Base-by-base conservation (phyloP, 2,888 invertebrate genomes). In the Dorcus hopei region DNA sequence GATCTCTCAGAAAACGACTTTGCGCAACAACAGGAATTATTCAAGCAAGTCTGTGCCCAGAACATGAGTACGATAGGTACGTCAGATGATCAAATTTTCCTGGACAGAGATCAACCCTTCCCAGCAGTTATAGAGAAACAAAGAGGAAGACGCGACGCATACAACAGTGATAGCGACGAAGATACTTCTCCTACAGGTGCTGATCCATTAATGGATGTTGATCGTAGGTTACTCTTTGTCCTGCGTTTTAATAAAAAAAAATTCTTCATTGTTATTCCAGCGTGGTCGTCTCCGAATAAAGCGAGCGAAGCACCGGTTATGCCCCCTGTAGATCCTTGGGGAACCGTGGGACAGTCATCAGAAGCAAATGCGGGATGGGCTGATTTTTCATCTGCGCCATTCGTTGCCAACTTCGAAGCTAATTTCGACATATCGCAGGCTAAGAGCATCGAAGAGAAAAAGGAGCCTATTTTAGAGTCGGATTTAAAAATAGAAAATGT, bases 11-110 rank as follows among this genome's bases (percentile, higher is more conserved):
- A 81, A 65, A 80, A 80, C 57, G 80, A 80, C 63, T 73, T 79
- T 55, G 71, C 78, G 60, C 78, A 80, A 52, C 76, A 78, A 54
- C 76, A 77, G 56, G 84, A 86, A 59, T 75, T 86, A 72, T 88
- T 88, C 76, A 84, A 86, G 68, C 84, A 85, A 74, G 83, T 85
- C 52, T 77, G 78, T 62, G 71, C 76, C 23, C 76, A 77, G 63
- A 76, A 71, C 50, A 76, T 77, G 45, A 76, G 76, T 60, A 76
- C 77, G 1, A 62, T 77, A 26, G 76, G 74, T 52, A 73, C 77
- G 52, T 73, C 75, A 9, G 79, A 78, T 57, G 68, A 79, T 65
- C 78, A 80, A 63, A 80, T 82, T 68, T 79, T 79, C 47, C 80
- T 80, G 55, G 80, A 81, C 39, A 74, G 75, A 38, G 80, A 80